Evolutionary conservation across 2,113 vertebrate genomes (phyloP), one percentile per base, ranked within the genome.

Genomic region (Nipponia nippon): DNA sequence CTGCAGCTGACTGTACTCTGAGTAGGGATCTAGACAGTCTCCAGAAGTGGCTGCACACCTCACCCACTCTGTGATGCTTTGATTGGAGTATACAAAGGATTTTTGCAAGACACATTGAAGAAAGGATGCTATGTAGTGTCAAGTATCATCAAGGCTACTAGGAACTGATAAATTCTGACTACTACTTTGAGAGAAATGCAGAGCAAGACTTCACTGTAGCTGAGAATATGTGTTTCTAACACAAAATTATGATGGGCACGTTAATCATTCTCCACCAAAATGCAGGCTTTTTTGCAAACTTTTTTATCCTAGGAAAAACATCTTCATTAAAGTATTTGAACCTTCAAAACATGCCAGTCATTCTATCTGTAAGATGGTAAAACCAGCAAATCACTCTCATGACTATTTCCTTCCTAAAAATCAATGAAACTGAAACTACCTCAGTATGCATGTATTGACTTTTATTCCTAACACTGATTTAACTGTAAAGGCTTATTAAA

Each of bases 261-360:
- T 72, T 92, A 83, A 89, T 89, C 65, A 32, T 78, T 87, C 63
- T 79, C 30, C n/a, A 56, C 38, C 21, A 83, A 95, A 89, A 67
- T 44, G 36, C 2, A 77, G 49, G 13, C 11, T 79, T 86, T 95
- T 83, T 34, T n/a, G 46, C 16, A 49, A 93, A 53, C 0, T 3
- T 40, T 82, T 93, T 92, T 78, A 40, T 89, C 30, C 40, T 26
- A 40, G 65, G 42, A 73, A 70, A 86, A 86, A 9, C 25, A 32
- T 38, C 47, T 89, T 93, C 20, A 22, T 84, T 89, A 27, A 94
- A 95, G 53, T 82, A 72, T 93, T 81, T 95, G 46, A 95, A 84
- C 53, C 63, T 87, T 94, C 69, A 82, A 91, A 93, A 93, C 49
- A 89, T 53, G 63, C 36, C 70, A 76, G 40, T 84, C 70, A 26